Base-by-base conservation (phyloP, 2,797 vertebrate species). In the Sebastes baramenuke region DNA sequence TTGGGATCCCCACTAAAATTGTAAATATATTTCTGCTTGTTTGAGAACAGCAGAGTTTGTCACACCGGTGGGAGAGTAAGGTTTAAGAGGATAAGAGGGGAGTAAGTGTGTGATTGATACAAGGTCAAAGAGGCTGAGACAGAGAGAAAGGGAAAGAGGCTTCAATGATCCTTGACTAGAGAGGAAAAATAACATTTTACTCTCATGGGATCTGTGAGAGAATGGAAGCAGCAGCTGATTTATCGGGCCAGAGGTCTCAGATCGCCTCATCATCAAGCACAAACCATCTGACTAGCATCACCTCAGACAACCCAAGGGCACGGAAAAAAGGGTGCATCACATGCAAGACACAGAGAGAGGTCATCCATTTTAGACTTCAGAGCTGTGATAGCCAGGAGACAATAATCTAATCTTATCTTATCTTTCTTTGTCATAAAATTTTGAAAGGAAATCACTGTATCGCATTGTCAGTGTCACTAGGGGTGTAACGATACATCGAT, bases 181-280 rank as follows among this genome's bases (percentile, higher is more conserved):
- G 29, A 32, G 32, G 30, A 49, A 77, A 75, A 77, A 76, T 24
- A 24, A 42, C 24, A 67, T 79, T 27, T 72, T 84, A 54, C 79
- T 88, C 87, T 77, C 70, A 65, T 73, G 87, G 77, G 75, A 68
- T 22, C 29, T 18, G 22, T 42, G 38, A 75, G 70, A 64, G 77
- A 89, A 82, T 60, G 32, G 73, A 88, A 80, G 76, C 82, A 79
- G 77, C 81, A 82, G 78, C 82, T 91, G 85, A 91, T 85, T 80
- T 74, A 79, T 71, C 36, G 75, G 83, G 72, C 62, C 66, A 80
- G 18, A 59, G 78, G 79, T 90, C 77, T 58, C 34, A 30, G 11
- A 54, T 8, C 8, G 2, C n/a, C 34, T 36, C 46, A 46, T 77
- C 52, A 71, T 36, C 2, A 4, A 49, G 59, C 11, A 75, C 56